phyloP scores from a whole-genome alignment of 2,797 vertebrate species.

The Sebastes oblongus region DNA sequence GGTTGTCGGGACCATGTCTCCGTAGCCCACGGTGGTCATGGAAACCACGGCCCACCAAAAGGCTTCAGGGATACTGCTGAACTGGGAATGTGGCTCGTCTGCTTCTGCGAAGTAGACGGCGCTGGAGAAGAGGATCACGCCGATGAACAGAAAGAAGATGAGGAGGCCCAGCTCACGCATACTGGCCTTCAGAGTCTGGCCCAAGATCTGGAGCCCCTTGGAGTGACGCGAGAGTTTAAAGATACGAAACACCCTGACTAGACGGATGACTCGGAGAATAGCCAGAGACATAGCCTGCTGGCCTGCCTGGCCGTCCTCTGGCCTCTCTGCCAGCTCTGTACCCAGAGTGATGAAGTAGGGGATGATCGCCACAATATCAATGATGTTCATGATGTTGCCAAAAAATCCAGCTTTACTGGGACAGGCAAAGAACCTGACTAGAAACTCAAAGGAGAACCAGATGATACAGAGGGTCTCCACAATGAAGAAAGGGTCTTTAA shows the following conservation, averaged over 20 bases:
- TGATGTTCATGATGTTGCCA: conserved; percentile 99
- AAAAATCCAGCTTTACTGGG: conserved; percentile 99
- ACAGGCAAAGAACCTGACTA: conserved; percentile 97
- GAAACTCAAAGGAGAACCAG: conserved; percentile 99
- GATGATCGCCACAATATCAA: conserved; percentile 99
- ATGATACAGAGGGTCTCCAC: conserved; percentile 99
- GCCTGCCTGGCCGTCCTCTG: conserved; percentile 92
- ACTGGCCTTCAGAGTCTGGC: conserved; percentile 96
- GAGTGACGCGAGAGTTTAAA: conserved; percentile 98
- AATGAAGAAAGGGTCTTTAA: conserved; percentile 99
- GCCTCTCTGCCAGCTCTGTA: conserved; percentile 94
- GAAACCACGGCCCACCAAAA: conserved; percentile 99
- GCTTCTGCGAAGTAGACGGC: conserved; percentile 98
- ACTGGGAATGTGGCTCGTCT: conserved; percentile 92
- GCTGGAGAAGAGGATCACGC: conserved; percentile 99
- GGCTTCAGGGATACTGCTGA: conserved; percentile 96
- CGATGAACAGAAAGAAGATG: conserved; percentile 99
- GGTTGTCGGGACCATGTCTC: conserved; percentile 98
- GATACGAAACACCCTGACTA: conserved; percentile 97
- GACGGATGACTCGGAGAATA: conserved; percentile 95
- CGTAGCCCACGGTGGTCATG: conserved; percentile 98
- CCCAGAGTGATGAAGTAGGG: conserved; percentile 99
- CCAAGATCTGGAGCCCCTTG: conserved; percentile 96
- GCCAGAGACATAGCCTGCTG: conserved; percentile 99
- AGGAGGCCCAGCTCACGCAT: conserved; percentile 96